A percentile compares a stretch with the other conserved stretches of the same genome.
These are phyloP conservation scores for Lithophane socia DNA, from an alignment of 2,888 invertebrate species.

Conservation along the genomic window DNA sequence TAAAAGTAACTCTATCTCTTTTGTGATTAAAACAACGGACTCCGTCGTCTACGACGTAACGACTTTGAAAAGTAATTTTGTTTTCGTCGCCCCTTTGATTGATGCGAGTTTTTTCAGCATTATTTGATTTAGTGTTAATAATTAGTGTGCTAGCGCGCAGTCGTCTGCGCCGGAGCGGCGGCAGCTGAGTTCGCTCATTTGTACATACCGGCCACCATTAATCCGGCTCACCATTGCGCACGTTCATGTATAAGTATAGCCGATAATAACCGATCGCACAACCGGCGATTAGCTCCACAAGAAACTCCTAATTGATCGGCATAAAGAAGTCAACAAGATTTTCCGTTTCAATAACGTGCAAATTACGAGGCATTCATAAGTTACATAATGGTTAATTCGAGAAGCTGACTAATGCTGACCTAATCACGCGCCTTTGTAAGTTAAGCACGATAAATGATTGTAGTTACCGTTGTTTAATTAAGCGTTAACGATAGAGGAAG, in stretches of 20 bases:
- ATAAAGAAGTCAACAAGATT: conserved; percentile 72
- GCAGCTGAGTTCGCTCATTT: conserved; percentile 74
- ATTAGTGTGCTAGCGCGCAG: conserved; percentile 75
- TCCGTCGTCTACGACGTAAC: conserved; percentile 58
- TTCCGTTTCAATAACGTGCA: conserved; percentile 66
- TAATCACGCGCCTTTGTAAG: conserved; percentile 75
- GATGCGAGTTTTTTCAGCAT: conserved; percentile 61
- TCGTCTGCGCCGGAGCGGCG: conserved; percentile 72
- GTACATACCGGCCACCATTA: conserved; percentile 72
- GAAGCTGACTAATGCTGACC: conserved; percentile 69
- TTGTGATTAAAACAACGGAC: conserved; percentile 73
- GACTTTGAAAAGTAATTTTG: conserved; percentile 69
- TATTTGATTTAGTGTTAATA: conserved; percentile 68
- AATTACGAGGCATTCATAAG: conserved; percentile 73
- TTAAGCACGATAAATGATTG: conserved; percentile 72
- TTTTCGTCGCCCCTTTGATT: conserved; percentile 65
- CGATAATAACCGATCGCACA: conserved; percentile 64
- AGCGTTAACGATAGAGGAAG: conserved; percentile 68
- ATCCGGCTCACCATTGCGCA: conserved; percentile 68
- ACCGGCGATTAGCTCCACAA: conserved; percentile 69
- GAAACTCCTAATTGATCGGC: conserved; percentile 74
- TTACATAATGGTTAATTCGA: conserved; percentile 71
- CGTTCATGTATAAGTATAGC: conserved; percentile 66
- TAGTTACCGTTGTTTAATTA: conserved; percentile 72
- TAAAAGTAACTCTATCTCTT: conserved; percentile 75